Evolutionary conservation across 2,113 vertebrate species (phyloP).

Genomic region (Amphiprion percula): DNA sequence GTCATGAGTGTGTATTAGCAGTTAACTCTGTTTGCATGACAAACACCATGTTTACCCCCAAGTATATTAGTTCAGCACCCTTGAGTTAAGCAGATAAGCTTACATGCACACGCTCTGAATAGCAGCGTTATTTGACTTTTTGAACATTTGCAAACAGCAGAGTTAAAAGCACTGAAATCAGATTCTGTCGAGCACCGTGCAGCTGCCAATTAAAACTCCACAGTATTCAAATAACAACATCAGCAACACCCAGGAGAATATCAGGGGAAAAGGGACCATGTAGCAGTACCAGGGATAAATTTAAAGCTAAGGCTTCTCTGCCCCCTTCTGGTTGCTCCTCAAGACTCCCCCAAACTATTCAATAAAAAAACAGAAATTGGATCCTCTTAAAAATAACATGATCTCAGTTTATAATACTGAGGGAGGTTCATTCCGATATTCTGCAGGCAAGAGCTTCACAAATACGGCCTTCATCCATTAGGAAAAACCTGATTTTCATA

Average conservation of each 20-base stretch:
- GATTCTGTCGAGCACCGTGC: not conserved
- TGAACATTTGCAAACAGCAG: not conserved
- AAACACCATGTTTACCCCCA: slow-evolving; percentile 18
- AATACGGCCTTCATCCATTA: no score
- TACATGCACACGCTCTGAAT: not conserved
- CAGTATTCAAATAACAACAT: not conserved
- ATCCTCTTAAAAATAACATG: not conserved
- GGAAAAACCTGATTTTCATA: no score
- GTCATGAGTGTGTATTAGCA: slow-evolving; percentile 15
- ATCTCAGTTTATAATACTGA: not conserved
- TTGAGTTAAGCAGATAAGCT: slow-evolving; percentile 43
- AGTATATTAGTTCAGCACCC: slow-evolving; percentile 31
- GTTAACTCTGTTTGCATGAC: slow-evolving; percentile 42
- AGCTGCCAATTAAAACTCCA: not conserved
- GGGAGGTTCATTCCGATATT: no score
- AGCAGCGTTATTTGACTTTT: slow-evolving; percentile 12
- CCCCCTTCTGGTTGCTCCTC: slow-evolving; percentile 60
- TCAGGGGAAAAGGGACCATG: not conserved
- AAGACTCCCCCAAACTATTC: not conserved
- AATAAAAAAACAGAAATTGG: not conserved
- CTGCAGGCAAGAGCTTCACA: no score
- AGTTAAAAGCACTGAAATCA: slow-evolving; percentile 5
- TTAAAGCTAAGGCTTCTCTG: slow-evolving; percentile 39
- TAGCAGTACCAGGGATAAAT: not conserved
- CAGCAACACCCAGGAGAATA: not conserved